Evolutionary conservation across 2,888 invertebrate species (phyloP), one percentile per base, ranked within the genome.

Genomic region (Trachelus troglodyta): DNA sequence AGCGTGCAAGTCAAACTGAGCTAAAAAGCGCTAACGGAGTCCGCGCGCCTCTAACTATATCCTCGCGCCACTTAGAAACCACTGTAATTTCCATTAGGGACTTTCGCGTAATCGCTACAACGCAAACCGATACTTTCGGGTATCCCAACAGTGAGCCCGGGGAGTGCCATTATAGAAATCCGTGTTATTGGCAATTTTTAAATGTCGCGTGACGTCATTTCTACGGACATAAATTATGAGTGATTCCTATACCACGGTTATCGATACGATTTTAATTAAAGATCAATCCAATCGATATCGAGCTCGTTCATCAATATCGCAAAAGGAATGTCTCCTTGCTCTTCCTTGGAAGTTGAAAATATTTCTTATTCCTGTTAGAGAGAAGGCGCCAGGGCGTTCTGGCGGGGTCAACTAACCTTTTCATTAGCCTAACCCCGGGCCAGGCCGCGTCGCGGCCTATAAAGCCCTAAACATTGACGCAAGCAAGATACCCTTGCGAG

Each of bases 381-480:
- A 86, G 88, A 86, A 90, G 91, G 91, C 91, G 91, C 91, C 91
- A 90, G 91, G 90, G 91, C 91, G 90, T 90, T 90, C 86, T 90
- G 86, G 80, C 87, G 88, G 89, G 91, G 91, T 91, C 90, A 90
- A 91, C 85, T 90, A 91, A 91, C 91, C 91, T 91, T 91, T 91
- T 91, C 91, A 91, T 91, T 91, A 90, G 89, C 85, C 85, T 89
- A 89, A 90, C 89, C 89, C 87, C 88, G 86, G 77, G 77, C 82
- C 81, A 80, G 84, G 84, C 88, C 85, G 86, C 87, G 83, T 81
- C 86, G 85, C 82, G 85, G 85, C 82, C 87, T 88, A 88, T 86
- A 88, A 89, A 90, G 83, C 85, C 83, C 87, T 85, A 86, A 90
- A 87, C 90, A 90, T 90, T 90, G 91, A 91, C 90, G 90, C 88